Evolutionary conservation across 2,888 invertebrate genomes (phyloP).

Genomic region (Isoperla grammatica): DNA sequence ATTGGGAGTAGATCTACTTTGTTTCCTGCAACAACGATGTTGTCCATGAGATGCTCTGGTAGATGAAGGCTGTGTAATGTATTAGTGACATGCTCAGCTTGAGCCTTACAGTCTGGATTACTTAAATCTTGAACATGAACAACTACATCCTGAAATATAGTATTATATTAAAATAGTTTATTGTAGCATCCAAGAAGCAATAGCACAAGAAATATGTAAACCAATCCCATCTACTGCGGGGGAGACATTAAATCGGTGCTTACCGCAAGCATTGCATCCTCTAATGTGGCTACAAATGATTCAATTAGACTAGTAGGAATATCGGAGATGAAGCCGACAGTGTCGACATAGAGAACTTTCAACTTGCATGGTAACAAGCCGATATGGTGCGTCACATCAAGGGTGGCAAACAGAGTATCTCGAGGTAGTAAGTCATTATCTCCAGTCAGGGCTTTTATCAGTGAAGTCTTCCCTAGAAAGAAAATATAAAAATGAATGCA

Average conservation of each 20-base stretch:
- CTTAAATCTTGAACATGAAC: conserved; percentile 74
- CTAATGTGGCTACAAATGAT: conserved; percentile 73
- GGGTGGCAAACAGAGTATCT: conserved; percentile 75
- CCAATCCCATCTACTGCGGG: conserved; percentile 8
- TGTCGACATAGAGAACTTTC: conserved; percentile 69
- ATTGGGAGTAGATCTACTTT: conserved; percentile 57
- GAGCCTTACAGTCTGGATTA: conserved; percentile 62
- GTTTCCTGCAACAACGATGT: conserved; percentile 66
- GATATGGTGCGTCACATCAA: conserved; percentile 75
- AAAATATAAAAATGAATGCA: not conserved
- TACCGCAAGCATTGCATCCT: conserved; percentile 70
- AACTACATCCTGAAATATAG: conserved; percentile 60
- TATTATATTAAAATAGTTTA: conserved; percentile 15
- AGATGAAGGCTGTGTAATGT: conserved; percentile 56
- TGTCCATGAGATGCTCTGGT: conserved; percentile 43
- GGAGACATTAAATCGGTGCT: too few relatives aligned
- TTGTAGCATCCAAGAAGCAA: too few relatives aligned
- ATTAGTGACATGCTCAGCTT: conserved; percentile 60
- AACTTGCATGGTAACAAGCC: conserved; percentile 61
- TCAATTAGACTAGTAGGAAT: conserved; percentile 71
- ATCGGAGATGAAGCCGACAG: conserved; percentile 82
- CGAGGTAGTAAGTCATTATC: conserved; percentile 58
- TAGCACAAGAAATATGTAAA: conserved; percentile 19
- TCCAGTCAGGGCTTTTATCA: conserved; percentile 71
- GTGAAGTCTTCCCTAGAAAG: conserved; percentile 58